Base-by-base conservation (phyloP, 1,140 invertebrate genomes). In the Aphaenogaster ashmeadi region DNA sequence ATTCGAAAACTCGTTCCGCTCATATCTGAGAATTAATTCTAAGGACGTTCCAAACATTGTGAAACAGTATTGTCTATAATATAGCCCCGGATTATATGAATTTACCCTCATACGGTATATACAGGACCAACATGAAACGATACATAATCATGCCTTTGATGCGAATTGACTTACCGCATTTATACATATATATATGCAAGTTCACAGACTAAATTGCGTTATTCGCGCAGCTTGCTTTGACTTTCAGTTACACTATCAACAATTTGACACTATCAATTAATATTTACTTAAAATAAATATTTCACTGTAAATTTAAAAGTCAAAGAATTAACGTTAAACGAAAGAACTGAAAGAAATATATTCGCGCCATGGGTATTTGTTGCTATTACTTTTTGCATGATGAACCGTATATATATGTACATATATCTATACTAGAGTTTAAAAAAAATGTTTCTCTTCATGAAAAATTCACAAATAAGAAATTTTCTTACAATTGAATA, bases 101-200 rank as follows among this genome's bases (percentile, higher is more conserved):
- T 64, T 44, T 44, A 78, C 21, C 56, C 8, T 60, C 38, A 62
- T 47, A 64, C 6, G 54, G 8, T 77, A 62, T 33, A 60, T 44
- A 44, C 1, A 44, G n/a, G 13, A 69, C 7, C 38, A 33, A 41
- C 8, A 13, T 44, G 21, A 21, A 27, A 33, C 21, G 38, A 44
- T 60, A 62, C 21, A 58, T 60, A 62, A 77, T 78, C 27, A 58
- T 62, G 41, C 56, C 54, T 78, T 64, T 78, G 75, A 78, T 8
- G 38, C 21, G 13, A 58, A 27, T 41, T 62, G 75, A 62, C 56
- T 62, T 78, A 62, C 5, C 69, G 3, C 7, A 15, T 41, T 56
- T 27, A n/a, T 75, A 38, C 41, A 50, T 3, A 5, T 2, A 56
- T 15, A 38, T 1, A 9, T 41, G 36, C 18, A 60, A 21, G 6